These are phyloP conservation scores for Strigamia maritima DNA, from an alignment of 2,888 invertebrate species.

Conservation along the genomic window DNA sequence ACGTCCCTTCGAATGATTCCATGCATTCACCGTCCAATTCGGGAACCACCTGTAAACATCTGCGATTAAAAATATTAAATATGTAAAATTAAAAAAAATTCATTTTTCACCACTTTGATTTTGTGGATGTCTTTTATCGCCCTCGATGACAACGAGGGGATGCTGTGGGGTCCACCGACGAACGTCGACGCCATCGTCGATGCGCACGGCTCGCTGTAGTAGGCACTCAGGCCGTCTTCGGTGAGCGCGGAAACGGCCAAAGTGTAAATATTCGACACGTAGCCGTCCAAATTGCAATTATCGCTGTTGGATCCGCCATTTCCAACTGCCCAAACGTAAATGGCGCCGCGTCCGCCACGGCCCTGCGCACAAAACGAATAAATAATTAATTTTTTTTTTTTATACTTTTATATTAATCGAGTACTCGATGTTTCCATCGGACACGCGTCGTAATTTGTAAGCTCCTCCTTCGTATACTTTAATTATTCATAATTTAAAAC, in stretches of 20 bases:
- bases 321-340: constrained; percentile 55
- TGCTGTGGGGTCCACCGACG: constrained; percentile 44
- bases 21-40: constrained; percentile 51
- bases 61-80: not conserved
- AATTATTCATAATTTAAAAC: too few species aligned
- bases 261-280: constrained; percentile 54
- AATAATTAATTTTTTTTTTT: not conserved
- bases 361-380: constrained; percentile 48
- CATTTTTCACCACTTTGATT: constrained; percentile 43
- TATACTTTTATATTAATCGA: too few species aligned
- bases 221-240: constrained; percentile 45
- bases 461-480: too few species aligned
- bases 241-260: constrained; percentile 53
- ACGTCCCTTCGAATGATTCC: constrained; percentile 52
- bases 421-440: too few species aligned
- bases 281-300: constrained; percentile 56
- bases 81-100: not conserved
- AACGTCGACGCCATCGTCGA: constrained; percentile 44
- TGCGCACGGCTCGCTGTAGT: constrained; percentile 46
- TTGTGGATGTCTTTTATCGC: constrained; percentile 13
- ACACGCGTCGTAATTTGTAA: too few species aligned
- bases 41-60: constrained; percentile 45
- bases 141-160: not conserved
- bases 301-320: constrained; percentile 53
- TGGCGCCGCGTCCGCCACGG: constrained; percentile 51